phyloP scores from a whole-genome alignment of 1,140 invertebrate genomes.

The Danaus melanippus region DNA sequence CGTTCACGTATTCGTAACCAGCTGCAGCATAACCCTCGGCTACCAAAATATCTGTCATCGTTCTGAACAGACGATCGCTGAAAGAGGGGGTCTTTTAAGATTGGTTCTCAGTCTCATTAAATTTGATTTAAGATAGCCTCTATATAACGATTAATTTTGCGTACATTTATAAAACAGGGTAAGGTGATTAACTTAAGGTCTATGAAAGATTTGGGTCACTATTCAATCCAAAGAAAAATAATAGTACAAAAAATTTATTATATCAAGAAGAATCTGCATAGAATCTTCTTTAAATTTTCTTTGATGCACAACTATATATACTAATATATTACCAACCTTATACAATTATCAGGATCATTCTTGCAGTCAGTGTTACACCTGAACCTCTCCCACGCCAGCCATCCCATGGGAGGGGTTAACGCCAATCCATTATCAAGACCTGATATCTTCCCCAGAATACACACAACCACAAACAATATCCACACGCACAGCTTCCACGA shows the following conservation, averaged over 20 bases:
- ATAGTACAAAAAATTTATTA: too few species aligned
- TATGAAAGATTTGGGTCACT: too few species aligned
- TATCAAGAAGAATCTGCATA: too few species aligned
- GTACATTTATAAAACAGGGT: too few species aligned
- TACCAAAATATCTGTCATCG: slow-evolving; percentile 92
- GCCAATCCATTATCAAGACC: slow-evolving; percentile 87
- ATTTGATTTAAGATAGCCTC: slow-evolving; percentile 6
- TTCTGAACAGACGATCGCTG: slow-evolving; percentile 92
- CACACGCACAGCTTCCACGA: slow-evolving; percentile 45
- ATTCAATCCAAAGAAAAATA: too few species aligned
- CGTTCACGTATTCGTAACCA: slow-evolving; percentile 94
- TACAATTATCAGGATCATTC: slow-evolving; percentile 93
- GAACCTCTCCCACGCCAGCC: slow-evolving; percentile 95
- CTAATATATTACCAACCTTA: slow-evolving; percentile 77
- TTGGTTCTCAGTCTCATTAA: background rate
- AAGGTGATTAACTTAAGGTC: too few species aligned
- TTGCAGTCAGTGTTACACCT: slow-evolving; percentile 94
- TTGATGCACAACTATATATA: background rate
- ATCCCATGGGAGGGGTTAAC: slow-evolving; percentile 88
- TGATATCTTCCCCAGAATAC: slow-evolving; percentile 47
- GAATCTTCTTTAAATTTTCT: too few species aligned
- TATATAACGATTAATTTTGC: too few species aligned
- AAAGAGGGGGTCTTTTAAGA: slow-evolving; percentile 17
- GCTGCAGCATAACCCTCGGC: slow-evolving; percentile 89
- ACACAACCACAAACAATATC: slow-evolving; percentile 46